Evolutionary conservation across 1,140 invertebrate species (phyloP), one percentile per base, ranked within the genome.

Genomic region (Lepidurus apus): DNA sequence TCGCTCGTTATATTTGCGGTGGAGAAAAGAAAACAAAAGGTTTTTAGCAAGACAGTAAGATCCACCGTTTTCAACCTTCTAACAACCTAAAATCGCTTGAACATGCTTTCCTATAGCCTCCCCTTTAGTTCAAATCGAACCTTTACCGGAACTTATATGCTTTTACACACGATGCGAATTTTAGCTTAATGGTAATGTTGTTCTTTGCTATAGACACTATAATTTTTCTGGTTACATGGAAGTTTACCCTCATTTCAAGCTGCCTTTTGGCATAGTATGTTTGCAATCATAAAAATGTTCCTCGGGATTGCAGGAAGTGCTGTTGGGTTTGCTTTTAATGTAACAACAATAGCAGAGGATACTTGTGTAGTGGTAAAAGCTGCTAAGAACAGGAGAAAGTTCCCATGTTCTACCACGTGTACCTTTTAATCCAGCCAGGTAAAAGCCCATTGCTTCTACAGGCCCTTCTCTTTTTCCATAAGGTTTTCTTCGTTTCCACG

Each of bases 391-490:
- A 17, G 53, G 53, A 65, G 53, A 65, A 65, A 65, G 53, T 65
- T 65, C 53, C 53, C 53, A 21, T 65, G 53, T 65, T 65, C 8
- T 65, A 13, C 53, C 53, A 65, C 21, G n/a, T 65, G 53, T 65
- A 0, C 53, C 53, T n/a, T 0, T 65, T 65, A 65, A 65, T 21
- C 53, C 53, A 65, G 53, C 53, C 53, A 65, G n/a, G 53, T 65
- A 65, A 65, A 65, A 65, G 53, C 53, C 13, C 53, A 13, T n/a
- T 7, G 53, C 21, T 34, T 34, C 34, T 34, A 34, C 34, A 34
- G 34, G 34, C 53, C 53, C 53, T 65, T 65, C 53, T 65, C 53
- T 65, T 65, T 65, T 65, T 65, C 53, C 53, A 21, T 65, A 65
- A 65, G 53, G 53, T 21, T 13, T 65, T 21, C 21, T 9, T 65